Evolutionary conservation across 92 coral and sea anemone genomes (phyloP), one percentile per base, ranked within the genome.

Genomic region (Phymanthus crucifer): DNA sequence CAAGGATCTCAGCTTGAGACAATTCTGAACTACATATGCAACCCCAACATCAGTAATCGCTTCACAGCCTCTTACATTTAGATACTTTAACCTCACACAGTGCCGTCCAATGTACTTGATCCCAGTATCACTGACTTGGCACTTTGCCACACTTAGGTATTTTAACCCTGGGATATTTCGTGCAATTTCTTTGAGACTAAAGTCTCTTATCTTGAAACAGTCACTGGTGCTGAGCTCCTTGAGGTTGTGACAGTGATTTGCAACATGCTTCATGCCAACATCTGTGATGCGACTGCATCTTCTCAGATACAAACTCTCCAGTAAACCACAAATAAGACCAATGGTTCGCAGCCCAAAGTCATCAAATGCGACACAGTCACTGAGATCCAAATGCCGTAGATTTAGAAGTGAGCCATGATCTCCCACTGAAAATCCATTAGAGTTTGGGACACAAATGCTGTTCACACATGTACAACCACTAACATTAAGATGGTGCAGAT

Each of bases 311-410:
- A 95, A 80, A 64, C 86, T 91, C 47, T 95, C 99, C 36, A 95
- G 90, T 66, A 91, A 72, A 1, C 91, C 83, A 76, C 99, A 95
- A 31, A 90, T 91, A 35, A 95, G 86, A 0, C 99, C 93, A 65
- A 95, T 86, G 19, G 89, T 88, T 76, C 99, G 61, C 46, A 95
- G 77, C 40, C 99, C 99, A 47, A 95, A 70, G 82, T 95, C 99
- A 85, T 95, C 99, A 82, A 95, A 94, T 70, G 99, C 99, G 14
- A 93, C 98, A 85, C 99, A 95, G 73, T 95, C 99, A 85, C 98
- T 93, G 64, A 95, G 70, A 76, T 95, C 97, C 85, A 95, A 87
- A 67, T 93, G 89, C 48, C 80, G 90, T 70, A 95, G 74, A 78
- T 83, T 91, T 19, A 93, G 82, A 71, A 83, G 89, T 71, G 86